Conservation (phyloP, 1,140 invertebrate genomes). For the Platorchestia sp. region DNA sequence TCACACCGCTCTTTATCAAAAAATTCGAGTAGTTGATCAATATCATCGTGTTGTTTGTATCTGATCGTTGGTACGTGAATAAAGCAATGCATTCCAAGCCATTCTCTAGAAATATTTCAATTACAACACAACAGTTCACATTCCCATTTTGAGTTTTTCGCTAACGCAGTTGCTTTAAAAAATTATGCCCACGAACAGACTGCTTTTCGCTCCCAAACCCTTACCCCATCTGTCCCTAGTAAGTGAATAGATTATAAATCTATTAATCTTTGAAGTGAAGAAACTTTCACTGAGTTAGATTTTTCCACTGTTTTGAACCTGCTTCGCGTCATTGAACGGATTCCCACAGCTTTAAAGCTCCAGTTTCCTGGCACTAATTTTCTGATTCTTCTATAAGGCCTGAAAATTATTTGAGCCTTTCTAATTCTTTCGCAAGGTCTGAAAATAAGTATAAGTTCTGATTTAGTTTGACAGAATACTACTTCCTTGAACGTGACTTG, state of each 20-base stretch:
- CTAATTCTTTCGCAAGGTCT: not conserved
- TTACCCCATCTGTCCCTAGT: not conserved
- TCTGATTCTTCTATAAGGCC: not conserved
- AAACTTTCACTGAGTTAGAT: not conserved
- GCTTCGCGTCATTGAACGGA: not conserved
- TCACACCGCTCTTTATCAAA: not conserved
- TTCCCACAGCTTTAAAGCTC: not conserved
- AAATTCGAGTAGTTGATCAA: not conserved
- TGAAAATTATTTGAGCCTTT: not conserved
- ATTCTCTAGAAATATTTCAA: not conserved
- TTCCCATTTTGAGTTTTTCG: not conserved
- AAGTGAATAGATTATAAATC: not conserved
- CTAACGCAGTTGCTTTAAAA: not conserved
- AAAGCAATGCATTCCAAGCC: not conserved
- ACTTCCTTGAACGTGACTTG: not conserved
- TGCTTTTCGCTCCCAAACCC: not conserved
- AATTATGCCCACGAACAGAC: not conserved
- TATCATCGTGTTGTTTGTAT: not conserved
- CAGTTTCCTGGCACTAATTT: not conserved
- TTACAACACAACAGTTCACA: not conserved
- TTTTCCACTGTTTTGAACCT: not conserved
- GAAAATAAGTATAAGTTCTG: not conserved
- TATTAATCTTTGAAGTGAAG: not conserved
- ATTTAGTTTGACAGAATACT: not conserved
- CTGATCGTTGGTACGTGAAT: not conserved